phyloP scores from a whole-genome alignment of 2,888 invertebrate species.

The Dascillus cervinus region DNA sequence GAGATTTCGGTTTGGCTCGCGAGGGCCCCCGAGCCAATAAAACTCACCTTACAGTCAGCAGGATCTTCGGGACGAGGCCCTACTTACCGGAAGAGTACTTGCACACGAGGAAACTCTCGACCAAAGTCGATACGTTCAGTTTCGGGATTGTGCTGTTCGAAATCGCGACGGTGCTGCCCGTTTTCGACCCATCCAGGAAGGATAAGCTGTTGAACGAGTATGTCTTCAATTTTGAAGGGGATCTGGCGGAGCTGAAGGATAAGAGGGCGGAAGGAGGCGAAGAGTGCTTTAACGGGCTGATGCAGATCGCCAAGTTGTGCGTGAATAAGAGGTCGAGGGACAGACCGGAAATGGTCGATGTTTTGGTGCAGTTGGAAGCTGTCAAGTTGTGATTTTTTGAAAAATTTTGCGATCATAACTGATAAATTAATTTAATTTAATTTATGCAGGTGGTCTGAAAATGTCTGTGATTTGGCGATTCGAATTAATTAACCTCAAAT shows the following conservation, averaged over 20 bases:
- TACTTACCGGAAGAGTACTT: constrained; percentile 91
- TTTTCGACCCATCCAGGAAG: constrained; percentile 52
- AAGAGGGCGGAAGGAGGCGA: constrained; percentile 41
- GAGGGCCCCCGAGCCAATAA: constrained; percentile 61
- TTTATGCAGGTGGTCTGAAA: not conserved
- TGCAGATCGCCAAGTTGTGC: constrained; percentile 62
- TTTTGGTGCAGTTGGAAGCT: constrained; percentile 39
- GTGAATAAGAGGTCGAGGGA: constrained; percentile 54
- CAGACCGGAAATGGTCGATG: constrained; percentile 70
- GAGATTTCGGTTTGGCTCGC: constrained; percentile 89
- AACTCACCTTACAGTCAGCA: constrained; percentile 60
- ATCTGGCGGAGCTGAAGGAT: constrained; percentile 46
- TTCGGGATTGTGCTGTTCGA: constrained; percentile 87
- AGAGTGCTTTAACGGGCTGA: constrained; percentile 50
- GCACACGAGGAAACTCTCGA: constrained; percentile 66
- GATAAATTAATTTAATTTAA: not conserved
- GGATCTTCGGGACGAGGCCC: constrained; percentile 87
- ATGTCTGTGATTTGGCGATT: no score
- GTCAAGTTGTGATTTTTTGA: no score
- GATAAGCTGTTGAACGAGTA: constrained; percentile 53
- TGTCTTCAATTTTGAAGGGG: constrained; percentile 43
- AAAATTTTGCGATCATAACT: not conserved
- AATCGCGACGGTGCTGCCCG: constrained; percentile 66
- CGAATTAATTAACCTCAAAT: no score
- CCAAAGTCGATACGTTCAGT: constrained; percentile 90